Base-by-base conservation (phyloP, 2,888 invertebrate species). In the Cyclophora punctaria region DNA sequence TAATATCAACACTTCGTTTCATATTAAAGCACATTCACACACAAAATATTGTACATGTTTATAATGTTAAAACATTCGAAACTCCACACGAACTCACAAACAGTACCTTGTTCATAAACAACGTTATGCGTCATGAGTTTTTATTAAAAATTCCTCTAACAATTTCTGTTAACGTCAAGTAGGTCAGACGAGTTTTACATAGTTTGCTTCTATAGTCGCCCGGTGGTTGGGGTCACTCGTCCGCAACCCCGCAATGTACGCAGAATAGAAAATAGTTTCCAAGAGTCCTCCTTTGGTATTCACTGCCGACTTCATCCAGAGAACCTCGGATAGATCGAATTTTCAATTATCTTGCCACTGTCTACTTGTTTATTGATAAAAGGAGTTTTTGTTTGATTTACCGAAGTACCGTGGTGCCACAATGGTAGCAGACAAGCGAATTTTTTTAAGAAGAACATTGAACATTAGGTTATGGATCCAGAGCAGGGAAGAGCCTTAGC, bases 191-290 rank as follows among this genome's bases (percentile, higher is more conserved):
- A 69, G 62, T 72, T 69, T 55, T 59, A 62, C 66, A 75, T 75
- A 73, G 71, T 75, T 75, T 51, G 47, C 52, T 48, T 52, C 41
- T 44, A 46, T 46, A 53, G 50, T 54, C 48, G 58, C 57, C 53
- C 59, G 57, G 44, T 53, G 53, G 57, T 49, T 60, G 51, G 59
- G 66, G 67, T 59, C 69, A 67, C 61, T 66, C 57, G 55, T 52
- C 62, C 59, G 49, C 58, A 62, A 66, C 61, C 57, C 58, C 62
- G 60, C 59, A 55, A 62, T 63, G 63, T 59, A 64, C 55, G 63
- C 59, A 57, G 67, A 69, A 69, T 69, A 69, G 73, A 65, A 72
- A 78, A 77, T 76, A 73, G 75, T 73, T 78, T 67, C 66, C 70
- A 70, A 73, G 69, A 66, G 67, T 56, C 65, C 44, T 51, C 67